A percentile compares a stretch with the other conserved stretches of the same genome.
phyloP scores from a whole-genome alignment of 92 coral and sea anemone species.

The Virgularia gustaviana region DNA sequence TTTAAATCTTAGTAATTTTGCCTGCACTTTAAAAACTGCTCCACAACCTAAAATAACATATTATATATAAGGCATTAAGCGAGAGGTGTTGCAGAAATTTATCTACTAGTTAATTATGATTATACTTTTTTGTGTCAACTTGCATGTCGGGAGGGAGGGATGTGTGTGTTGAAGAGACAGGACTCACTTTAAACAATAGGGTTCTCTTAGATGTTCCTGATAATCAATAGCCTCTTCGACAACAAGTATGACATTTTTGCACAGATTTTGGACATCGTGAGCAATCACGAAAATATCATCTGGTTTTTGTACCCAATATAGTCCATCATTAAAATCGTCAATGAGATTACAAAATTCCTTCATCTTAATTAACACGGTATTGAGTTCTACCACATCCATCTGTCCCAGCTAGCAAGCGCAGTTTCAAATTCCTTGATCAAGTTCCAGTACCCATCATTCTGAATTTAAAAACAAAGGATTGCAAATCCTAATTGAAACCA shows the following conservation, averaged over 20 bases:
- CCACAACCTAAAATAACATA: too few species aligned
- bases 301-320: constrained; percentile 27
- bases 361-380: constrained; percentile 3
- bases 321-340: constrained; percentile 8
- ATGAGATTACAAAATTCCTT: neutral
- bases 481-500: too few species aligned
- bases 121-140: too few species aligned
- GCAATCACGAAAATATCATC: constrained; percentile 16
- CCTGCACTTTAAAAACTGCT: too few species aligned
- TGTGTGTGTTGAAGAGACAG: too few species aligned
- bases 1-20: too few species aligned
- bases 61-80: too few species aligned
- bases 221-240: constrained; percentile 15
- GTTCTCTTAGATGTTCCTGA: constrained; percentile 12
- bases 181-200: too few species aligned
- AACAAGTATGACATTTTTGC: constrained; percentile 14
- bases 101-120: too few species aligned
- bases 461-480: neutral
- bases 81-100: too few species aligned
- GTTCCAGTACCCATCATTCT: constrained; percentile 22
- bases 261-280: constrained; percentile 1
- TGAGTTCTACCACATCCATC: constrained; percentile 1
- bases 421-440: constrained; percentile 1
- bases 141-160: too few species aligned
- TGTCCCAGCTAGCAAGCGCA: constrained; percentile 5